Percentiles rank a stretch among this genome's conserved stretches.
These are phyloP conservation scores for Tricholauxania praeusta DNA, from an alignment of 2,888 invertebrate species.

Conservation along the genomic window DNA sequence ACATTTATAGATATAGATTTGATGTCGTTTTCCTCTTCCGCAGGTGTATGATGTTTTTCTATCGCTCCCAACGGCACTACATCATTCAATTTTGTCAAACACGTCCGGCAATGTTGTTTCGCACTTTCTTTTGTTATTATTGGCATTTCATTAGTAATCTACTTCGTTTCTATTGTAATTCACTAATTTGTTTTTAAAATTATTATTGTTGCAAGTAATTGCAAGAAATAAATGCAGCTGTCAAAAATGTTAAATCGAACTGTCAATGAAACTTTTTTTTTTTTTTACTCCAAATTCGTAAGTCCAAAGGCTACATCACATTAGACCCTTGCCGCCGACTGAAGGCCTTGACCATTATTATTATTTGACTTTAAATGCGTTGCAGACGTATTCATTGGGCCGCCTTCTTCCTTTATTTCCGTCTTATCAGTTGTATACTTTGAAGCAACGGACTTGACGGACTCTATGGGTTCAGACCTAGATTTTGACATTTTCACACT, in stretches of 20 bases:
- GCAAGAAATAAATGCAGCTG: constrained; percentile 27
- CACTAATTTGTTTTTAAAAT: constrained; percentile 16
- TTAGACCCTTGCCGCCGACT: too few species aligned
- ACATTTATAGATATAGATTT: constrained; percentile 40
- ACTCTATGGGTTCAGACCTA: too few species aligned
- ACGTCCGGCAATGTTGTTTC: constrained; percentile 56
- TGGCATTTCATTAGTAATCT: constrained; percentile 44
- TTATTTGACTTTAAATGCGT: too few species aligned
- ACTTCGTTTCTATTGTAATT: constrained; percentile 32
- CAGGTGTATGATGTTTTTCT: neutral
- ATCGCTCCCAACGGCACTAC: constrained; percentile 24
- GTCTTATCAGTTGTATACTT: too few species aligned
- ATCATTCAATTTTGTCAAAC: constrained; percentile 50
- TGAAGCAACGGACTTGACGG: too few species aligned
- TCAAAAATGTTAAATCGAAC: neutral
- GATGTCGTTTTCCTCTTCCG: constrained; percentile 13
- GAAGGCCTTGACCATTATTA: too few species aligned
- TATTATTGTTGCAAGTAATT: neutral
- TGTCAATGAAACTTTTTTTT: too few species aligned
- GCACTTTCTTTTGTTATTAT: constrained; percentile 49
- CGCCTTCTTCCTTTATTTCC: too few species aligned
- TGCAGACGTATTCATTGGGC: too few species aligned
- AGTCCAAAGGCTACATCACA: too few species aligned
- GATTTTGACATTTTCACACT: too few species aligned
- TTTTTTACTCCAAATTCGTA: too few species aligned